These are phyloP conservation scores for Pristionchus arcanus DNA, from an alignment of 2,888 invertebrate genomes.

Conservation along the genomic window DNA sequence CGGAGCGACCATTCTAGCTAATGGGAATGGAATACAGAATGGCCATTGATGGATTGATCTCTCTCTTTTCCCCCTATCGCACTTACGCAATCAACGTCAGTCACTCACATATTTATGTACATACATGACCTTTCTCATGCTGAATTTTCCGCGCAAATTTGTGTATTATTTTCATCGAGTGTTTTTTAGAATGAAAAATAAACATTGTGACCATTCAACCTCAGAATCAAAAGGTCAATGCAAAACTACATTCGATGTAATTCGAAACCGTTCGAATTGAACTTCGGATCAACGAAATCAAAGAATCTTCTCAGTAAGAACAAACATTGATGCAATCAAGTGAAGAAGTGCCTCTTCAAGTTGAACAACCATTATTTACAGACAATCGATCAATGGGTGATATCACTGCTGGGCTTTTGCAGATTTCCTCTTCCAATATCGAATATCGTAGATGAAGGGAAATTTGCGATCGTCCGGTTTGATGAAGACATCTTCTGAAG, in stretches of 20 bases:
- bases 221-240: not conserved
- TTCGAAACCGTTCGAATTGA: not conserved
- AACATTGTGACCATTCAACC: not conserved
- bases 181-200: not conserved
- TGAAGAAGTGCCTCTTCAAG: not conserved
- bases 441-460: slow-evolving; percentile 37
- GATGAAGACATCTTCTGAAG: slow-evolving; percentile 35
- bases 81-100: not conserved
- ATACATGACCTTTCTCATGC: slow-evolving; percentile 18
- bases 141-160: not conserved
- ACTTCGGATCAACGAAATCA: slow-evolving; percentile 26
- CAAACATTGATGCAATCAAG: slow-evolving; percentile 5
- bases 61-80: not conserved
- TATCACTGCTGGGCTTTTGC: not conserved
- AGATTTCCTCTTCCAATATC: slow-evolving; percentile 33
- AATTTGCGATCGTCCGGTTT: slow-evolving; percentile 33
- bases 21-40: slow-evolving; percentile 33
- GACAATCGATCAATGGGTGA: not conserved
- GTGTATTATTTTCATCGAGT: not conserved
- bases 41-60: not conserved
- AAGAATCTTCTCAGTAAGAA: not conserved
- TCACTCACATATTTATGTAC: slow-evolving; percentile 34
- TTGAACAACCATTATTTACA: slow-evolving; percentile 24
- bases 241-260: not conserved
- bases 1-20: not conserved